Conservation (phyloP, 2,888 invertebrate species). For the Lymantria monacha region DNA sequence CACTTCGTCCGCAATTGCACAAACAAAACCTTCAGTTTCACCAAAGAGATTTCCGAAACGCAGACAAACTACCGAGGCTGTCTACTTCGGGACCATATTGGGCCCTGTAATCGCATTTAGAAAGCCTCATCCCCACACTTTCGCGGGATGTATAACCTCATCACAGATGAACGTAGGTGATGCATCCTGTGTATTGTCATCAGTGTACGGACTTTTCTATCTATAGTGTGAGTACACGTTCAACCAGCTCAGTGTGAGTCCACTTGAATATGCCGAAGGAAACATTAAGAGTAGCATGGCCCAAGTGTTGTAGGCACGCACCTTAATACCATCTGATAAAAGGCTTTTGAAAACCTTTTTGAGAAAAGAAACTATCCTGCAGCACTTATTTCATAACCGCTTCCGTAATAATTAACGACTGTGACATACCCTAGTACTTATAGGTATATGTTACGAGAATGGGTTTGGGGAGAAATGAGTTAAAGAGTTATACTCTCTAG, state of each 20-base stretch:
- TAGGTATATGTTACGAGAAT: not conserved
- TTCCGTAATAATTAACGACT: too few relatives aligned
- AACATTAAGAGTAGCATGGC: not conserved
- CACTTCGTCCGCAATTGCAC: conserved; percentile 1
- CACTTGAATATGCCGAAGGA: not conserved
- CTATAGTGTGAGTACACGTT: too few relatives aligned
- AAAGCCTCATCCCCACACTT: not conserved
- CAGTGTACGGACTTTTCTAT: not conserved
- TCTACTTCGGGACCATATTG: not conserved
- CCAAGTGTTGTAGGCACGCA: too few relatives aligned
- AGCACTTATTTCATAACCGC: too few relatives aligned
- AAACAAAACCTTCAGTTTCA: conserved; percentile 1
- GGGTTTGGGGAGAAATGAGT: not conserved
- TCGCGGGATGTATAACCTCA: not conserved
- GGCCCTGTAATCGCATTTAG: not conserved
- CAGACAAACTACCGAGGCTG: not conserved
- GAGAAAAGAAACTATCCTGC: too few relatives aligned
- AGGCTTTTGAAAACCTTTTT: too few relatives aligned
- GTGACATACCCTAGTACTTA: not conserved
- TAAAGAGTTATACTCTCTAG: too few relatives aligned
- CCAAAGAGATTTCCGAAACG: not conserved
- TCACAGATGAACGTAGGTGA: not conserved
- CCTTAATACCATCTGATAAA: too few relatives aligned
- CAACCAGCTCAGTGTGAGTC: not conserved
- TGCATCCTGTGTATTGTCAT: too few relatives aligned